These are phyloP conservation scores for Scomberomorus guttatus DNA, from an alignment of 2,797 vertebrate species.

Conservation along the genomic window DNA sequence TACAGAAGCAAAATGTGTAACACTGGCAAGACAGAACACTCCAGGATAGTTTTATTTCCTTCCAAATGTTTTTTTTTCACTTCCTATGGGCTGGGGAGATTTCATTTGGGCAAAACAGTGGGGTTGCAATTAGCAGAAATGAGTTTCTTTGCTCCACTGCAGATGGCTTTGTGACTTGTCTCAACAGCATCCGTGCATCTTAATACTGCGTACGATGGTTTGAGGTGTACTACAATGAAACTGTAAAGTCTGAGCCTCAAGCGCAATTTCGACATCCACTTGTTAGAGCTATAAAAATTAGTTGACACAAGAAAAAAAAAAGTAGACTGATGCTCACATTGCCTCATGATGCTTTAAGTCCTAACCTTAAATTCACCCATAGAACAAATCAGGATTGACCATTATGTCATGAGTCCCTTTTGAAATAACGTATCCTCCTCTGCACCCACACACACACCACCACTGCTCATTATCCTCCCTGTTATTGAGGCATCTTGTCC, in stretches of 20 bases:
- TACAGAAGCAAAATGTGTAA: neutral
- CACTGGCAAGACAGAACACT: neutral
- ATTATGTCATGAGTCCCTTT: conserved; percentile 18
- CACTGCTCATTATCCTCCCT: conserved; percentile 20
- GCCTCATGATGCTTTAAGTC: neutral
- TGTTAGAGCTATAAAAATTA: conserved; percentile 6
- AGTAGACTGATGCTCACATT: no score
- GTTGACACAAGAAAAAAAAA: conserved; percentile 6
- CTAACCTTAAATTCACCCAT: neutral
- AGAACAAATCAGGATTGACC: conserved; percentile 1
- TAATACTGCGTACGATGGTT: neutral
- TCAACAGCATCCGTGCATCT: neutral
- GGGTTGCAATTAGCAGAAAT: conserved; percentile 15
- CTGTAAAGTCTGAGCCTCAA: neutral
- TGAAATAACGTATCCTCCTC: neutral
- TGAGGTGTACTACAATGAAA: conserved; percentile 11
- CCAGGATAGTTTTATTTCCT: neutral
- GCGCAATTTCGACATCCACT: neutral
- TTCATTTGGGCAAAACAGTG: conserved; percentile 7
- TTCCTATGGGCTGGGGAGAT: neutral
- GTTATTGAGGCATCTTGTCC: conserved; percentile 14
- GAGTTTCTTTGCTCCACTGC: conserved; percentile 7
- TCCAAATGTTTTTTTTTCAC: neutral
- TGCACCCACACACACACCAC: neutral
- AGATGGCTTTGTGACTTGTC: conserved; percentile 1